Evolutionary conservation across 2,113 vertebrate species (phyloP), one percentile per base, ranked within the genome.

Genomic region (Chlorodrepanis virens): DNA sequence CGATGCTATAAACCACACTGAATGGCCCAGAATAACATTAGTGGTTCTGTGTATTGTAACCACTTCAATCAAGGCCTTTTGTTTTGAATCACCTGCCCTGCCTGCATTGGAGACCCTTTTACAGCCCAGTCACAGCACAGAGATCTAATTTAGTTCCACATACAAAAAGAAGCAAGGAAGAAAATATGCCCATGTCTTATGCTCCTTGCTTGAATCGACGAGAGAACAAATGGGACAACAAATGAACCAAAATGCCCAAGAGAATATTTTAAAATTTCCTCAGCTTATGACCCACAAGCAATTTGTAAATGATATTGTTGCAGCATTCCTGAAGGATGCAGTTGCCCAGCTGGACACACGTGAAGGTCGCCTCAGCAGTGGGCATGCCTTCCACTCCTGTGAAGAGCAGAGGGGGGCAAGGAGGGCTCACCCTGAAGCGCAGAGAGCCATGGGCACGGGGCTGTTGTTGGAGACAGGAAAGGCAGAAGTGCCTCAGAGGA

Each of bases 1-100:
- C 87, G 93, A 90, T 91, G 71, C 82, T 86, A 93, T 90, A 90
- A 93, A 97, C 87, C 70, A 82, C 77, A 40, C 72, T 96, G 95
- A 96, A 96, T 96, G 85, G 74, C 82, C 61, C 89, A 93, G 94
- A 93, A 96, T 97, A 95, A 96, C 90, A 97, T 97, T 95, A 97
- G 88, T 78, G 65, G 87, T 95, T 97, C 92, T 93, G 60, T 95
- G 87, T 90, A 95, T 93, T 93, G 83, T 95, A 96, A 94, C 93
- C 85, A 91, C 94, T 97, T 96, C 96, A 96, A 83, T 97, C 95
- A 97, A 96, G 87, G 88, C 79, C 93, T 97, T 97, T 97, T 98
- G 97, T 97, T 94, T 97, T 95, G 95, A 91, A 92, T 97, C 96
- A 97, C 97, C 97, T 97, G 97, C 96, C 95, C 69, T 94, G 91